These are phyloP conservation scores for Julus scanicus DNA, from an alignment of 2,888 invertebrate genomes.

Conservation along the genomic window DNA sequence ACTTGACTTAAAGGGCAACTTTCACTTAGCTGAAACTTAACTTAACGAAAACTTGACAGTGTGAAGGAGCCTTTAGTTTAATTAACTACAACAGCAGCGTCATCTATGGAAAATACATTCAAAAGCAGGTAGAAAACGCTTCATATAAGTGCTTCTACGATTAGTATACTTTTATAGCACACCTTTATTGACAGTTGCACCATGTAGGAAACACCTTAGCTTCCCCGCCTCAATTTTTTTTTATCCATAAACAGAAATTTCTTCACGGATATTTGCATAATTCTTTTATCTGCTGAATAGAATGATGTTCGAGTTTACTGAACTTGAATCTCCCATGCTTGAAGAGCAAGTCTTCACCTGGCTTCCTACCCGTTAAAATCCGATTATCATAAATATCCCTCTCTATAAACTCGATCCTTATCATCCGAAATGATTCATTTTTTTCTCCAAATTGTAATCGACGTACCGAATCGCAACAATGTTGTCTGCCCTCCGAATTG, in stretches of 20 bases:
- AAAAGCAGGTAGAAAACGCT: slow-evolving; percentile 1
- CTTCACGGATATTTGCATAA: slow-evolving; percentile 45
- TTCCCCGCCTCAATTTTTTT: neutral
- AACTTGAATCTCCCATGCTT: slow-evolving; percentile 45
- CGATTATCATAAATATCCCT: slow-evolving; percentile 34
- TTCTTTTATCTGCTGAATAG: slow-evolving; percentile 28
- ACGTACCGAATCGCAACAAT: slow-evolving; percentile 29
- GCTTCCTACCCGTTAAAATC: slow-evolving; percentile 31
- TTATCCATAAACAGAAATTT: neutral
- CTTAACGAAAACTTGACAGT: too few species aligned
- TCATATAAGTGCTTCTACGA: neutral
- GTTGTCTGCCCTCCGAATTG: neutral
- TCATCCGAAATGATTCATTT: neutral
- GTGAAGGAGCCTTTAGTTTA: too few species aligned
- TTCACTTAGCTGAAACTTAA: too few species aligned
- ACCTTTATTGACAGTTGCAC: neutral
- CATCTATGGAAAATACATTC: neutral
- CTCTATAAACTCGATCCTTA: slow-evolving; percentile 39
- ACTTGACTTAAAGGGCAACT: too few species aligned
- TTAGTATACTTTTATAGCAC: neutral
- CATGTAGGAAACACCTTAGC: neutral
- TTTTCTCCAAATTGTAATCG: neutral
- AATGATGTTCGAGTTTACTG: slow-evolving; percentile 34
- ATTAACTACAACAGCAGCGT: too few species aligned
- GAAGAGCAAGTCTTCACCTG: neutral